Percentiles rank a stretch among this genome's conserved stretches.
Conservation (phyloP, 2,888 invertebrate genomes). For the Hypsopygia costalis region DNA sequence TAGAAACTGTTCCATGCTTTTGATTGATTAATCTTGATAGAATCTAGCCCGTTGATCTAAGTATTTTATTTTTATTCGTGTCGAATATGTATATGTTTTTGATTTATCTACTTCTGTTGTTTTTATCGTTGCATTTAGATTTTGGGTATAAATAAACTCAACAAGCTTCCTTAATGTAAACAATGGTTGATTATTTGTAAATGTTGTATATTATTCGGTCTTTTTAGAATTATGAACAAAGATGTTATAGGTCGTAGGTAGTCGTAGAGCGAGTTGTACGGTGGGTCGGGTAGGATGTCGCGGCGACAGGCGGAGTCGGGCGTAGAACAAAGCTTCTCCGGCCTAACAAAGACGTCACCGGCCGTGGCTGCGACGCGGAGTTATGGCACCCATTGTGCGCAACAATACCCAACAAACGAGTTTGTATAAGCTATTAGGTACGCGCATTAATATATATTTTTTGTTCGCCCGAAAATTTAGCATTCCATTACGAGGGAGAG, state of each 20-base stretch:
- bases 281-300: slow-evolving; percentile 42
- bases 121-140: no score
- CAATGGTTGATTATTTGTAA: no score
- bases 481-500: slow-evolving; percentile 81
- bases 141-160: no score
- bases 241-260: neutral
- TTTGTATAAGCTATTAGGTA: slow-evolving; percentile 81
- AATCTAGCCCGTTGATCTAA: no score
- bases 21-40: slow-evolving; percentile 38
- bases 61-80: no score
- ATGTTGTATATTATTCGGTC: no score
- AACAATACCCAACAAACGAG: slow-evolving; percentile 81
- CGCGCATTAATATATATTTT: slow-evolving; percentile 81
- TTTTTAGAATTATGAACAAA: no score
- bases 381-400: slow-evolving; percentile 80
- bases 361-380: slow-evolving; percentile 78
- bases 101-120: no score
- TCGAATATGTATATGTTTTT: no score
- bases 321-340: slow-evolving; percentile 65
- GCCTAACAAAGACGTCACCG: slow-evolving; percentile 81
- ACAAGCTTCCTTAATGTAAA: no score
- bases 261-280: slow-evolving; percentile 28
- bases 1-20: slow-evolving; percentile 37
- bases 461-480: slow-evolving; percentile 80
- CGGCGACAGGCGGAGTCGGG: slow-evolving; percentile 67